A percentile compares a stretch with the other conserved stretches of the same genome.
phyloP scores from a whole-genome alignment of 1,140 invertebrate genomes.

The Cydia splendana region DNA sequence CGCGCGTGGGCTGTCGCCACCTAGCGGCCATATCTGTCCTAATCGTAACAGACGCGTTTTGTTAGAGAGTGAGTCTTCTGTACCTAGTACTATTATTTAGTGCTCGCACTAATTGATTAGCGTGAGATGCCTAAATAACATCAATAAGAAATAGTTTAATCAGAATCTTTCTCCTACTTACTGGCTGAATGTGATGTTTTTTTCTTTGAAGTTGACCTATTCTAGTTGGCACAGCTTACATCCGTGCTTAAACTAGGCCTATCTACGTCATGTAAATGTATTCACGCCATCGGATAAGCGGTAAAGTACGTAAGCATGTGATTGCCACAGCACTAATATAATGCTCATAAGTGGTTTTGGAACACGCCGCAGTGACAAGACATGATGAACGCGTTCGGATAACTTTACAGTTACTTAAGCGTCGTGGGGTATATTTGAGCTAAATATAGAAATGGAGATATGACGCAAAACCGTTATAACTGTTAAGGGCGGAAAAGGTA shows the following conservation, averaged over 20 bases:
- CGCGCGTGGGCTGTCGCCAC: no score
- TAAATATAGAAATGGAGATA: neutral
- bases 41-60: no score
- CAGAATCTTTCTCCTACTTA: no score
- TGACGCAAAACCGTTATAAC: neutral
- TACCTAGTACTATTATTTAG: no score
- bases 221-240: neutral
- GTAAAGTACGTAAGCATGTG: neutral
- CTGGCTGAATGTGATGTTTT: neutral
- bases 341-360: slow-evolving; percentile 27
- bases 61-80: no score
- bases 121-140: no score
- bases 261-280: slow-evolving; percentile 11
- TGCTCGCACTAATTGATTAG: no score
- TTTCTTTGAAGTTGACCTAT: neutral
- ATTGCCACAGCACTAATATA: slow-evolving; percentile 6
- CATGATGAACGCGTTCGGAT: neutral
- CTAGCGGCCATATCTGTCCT: no score
- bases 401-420: slow-evolving; percentile 1
- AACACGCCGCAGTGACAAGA: neutral
- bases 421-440: neutral
- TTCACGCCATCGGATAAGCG: neutral
- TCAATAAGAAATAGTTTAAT: no score
- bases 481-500: no score
- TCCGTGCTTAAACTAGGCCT: neutral